Base-by-base conservation (phyloP, 1,140 invertebrate genomes). In the Yoshiicerus persimilis region DNA sequence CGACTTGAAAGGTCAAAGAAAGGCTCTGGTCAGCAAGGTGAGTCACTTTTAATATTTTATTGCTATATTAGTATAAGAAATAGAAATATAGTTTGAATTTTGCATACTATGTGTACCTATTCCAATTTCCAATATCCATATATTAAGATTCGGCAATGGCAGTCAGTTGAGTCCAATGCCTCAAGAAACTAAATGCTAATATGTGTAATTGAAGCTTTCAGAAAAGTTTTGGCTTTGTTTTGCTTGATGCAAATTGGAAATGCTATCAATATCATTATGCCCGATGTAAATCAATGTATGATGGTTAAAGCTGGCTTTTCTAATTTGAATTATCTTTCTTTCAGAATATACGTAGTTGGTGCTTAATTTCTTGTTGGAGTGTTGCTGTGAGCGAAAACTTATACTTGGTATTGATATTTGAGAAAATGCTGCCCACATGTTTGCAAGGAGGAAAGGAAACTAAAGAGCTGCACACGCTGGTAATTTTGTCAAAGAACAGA, bases 1-100 rank as follows among this genome's bases (percentile, higher is more conserved):
- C 70, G 30, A 77, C 32, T 80, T 80, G 34, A 34, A 80, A 80
- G 75, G 75, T 80, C 75, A 80, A 80, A 80, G 75, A 80, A 80
- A 80, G 75, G 75, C 32, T 77, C 32, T 77, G 20, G 8, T 75
- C 20, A n/a, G 30, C 75, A 80, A 80, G 75, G 75, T 80, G 75
- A 80, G 75, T 80, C 75, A 80, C 75, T 80, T 80, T 80, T 75
- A 75, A 75, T 16, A 20, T 34, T 34, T 80, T 34, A 34, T 80
- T 11, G 32, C 10, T 38, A 80, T 80, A 80, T 4, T 8, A n/a
- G 6, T 80, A 38, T 30, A 38, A 32, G 3, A 11, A 16, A 80
- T 38, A 80, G 34, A 77, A 47, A 77, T 36, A 32, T 77, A 32
- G 32, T 77, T 77, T 36, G 32, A 70, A 70, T 32, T 70, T 30